phyloP scores from a whole-genome alignment of 2,113 vertebrate species.

The Alethe castanea region DNA sequence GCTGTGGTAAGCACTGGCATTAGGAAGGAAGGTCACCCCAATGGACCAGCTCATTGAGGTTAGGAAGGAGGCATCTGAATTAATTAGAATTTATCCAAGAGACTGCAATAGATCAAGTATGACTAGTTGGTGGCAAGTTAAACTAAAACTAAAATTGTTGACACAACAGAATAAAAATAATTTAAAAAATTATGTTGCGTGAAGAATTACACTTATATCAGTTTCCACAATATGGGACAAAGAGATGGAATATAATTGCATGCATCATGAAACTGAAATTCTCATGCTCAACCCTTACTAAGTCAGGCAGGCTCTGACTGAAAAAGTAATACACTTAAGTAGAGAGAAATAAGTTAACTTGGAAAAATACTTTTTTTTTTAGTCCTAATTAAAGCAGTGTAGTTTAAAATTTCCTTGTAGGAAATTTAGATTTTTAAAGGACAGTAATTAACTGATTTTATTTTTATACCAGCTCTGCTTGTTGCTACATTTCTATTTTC shows the following conservation, averaged over 20 bases:
- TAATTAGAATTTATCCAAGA: neutral
- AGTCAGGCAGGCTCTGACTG: neutral
- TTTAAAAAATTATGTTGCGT: fast-evolving
- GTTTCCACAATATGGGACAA: neutral
- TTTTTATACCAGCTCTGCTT: neutral
- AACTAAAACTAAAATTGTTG: neutral
- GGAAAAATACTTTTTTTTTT: neutral
- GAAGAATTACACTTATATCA: neutral
- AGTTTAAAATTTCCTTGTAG: neutral
- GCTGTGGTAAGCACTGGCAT: neutral
- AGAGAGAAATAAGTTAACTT: neutral
- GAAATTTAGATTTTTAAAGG: neutral
- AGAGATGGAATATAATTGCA: neutral
- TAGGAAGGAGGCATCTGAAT: neutral
- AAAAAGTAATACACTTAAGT: neutral
- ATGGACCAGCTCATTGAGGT: neutral
- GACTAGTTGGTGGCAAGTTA: neutral
- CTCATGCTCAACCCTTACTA: neutral
- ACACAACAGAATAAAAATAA: neutral
- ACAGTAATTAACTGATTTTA: neutral
- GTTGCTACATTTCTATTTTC: neutral
- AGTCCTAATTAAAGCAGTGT: neutral
- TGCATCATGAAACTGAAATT: neutral
- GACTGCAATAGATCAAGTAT: neutral
- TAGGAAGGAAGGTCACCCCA: neutral